A percentile compares a stretch with the other conserved stretches of the same genome.
phyloP scores from a whole-genome alignment of 2,113 vertebrate species.

The Cyanoliseus patagonus region DNA sequence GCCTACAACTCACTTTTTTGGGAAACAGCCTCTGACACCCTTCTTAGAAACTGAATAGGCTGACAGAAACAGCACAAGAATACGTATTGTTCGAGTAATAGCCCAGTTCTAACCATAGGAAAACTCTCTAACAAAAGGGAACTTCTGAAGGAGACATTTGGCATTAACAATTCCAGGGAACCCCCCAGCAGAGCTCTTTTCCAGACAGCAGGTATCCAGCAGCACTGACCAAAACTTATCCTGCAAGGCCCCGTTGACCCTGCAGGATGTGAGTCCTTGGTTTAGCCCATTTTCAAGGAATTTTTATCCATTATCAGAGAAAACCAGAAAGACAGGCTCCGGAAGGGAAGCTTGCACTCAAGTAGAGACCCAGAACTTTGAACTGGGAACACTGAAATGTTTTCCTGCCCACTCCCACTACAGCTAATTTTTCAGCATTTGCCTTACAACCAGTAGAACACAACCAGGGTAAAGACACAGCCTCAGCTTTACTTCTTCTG shows the following conservation, averaged over 20 bases:
- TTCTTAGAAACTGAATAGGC: background rate
- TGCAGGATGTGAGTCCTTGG: background rate
- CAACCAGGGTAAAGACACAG: background rate
- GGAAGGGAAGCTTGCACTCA: background rate
- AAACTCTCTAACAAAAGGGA: background rate
- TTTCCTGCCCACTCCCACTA: background rate
- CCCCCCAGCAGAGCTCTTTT: background rate
- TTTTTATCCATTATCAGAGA: background rate
- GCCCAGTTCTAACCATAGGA: background rate
- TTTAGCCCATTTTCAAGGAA: background rate
- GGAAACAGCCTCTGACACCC: background rate
- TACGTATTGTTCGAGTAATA: background rate
- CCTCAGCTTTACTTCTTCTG: background rate
- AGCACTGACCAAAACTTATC: background rate
- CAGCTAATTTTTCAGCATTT: background rate
- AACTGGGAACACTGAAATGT: background rate
- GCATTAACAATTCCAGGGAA: slow-evolving; percentile 48
- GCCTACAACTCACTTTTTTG: background rate
- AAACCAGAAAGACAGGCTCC: background rate
- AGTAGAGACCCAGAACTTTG: background rate
- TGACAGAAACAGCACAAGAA: background rate
- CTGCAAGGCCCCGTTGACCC: background rate
- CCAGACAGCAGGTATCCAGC: background rate
- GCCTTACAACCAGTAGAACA: background rate
- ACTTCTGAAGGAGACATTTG: background rate